Evolutionary conservation across 53 echinoderm and acorn worm genomes (phyloP), one percentile per base, ranked within the genome.

Genomic region (Patiria pectinifera): DNA sequence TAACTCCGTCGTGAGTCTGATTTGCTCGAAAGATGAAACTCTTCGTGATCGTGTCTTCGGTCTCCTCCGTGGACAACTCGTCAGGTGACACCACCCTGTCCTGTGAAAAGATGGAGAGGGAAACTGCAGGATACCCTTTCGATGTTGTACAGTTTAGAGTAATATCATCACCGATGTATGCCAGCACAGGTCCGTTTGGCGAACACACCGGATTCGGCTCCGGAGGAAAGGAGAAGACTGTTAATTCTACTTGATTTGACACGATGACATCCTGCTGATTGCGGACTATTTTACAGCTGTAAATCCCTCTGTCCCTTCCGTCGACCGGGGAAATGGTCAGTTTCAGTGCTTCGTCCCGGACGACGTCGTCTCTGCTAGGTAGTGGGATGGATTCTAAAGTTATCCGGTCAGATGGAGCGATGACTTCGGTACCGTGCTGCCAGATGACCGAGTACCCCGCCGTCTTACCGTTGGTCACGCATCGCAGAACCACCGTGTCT

Each of bases 231-330:
- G 80, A 81, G 47, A 80, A 90, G 6, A 90, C 81, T 24, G 63
- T 82, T n/a, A 90, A 12, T 2, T 80, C 62, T 19, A 87, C 87
- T 76, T 78, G 45, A 1, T 7, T 47, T 3, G 81, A 16, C 5
- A n/a, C 81, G 13, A 80, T 63, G 45, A 66, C 81, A 10, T 23
- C 4, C 74, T n/a, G 74, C 3, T 22, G 22, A 74, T 10, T 4
- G 59, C 35, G 60, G 9, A 69, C 87, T 18, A 87, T 26, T 53
- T 59, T 48, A 78, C 90, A 90, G 69, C 81, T 62, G 81, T 90
- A 90, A 63, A 63, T 11, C 0, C 90, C 90, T 48, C 80, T 69
- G 90, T 90, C 90, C 21, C 2, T 11, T 59, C 48, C 80, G 48
- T 45, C 18, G 45, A 90, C 46, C 23, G 80, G 48, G 3, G 90